phyloP scores from a whole-genome alignment of 2,888 invertebrate species.

The Scaptomyza parva region DNA sequence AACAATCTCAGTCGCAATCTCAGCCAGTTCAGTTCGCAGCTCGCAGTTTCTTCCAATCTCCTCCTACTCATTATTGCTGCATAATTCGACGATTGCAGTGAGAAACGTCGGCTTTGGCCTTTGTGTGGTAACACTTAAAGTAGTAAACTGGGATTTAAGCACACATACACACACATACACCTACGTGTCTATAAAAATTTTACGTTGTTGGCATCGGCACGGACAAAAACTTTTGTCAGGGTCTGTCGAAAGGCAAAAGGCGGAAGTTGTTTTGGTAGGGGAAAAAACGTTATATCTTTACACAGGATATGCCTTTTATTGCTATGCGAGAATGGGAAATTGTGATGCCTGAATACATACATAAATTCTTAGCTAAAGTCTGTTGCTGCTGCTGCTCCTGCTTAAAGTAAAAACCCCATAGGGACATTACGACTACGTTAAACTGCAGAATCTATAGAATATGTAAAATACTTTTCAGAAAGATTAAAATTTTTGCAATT shows the following conservation, averaged over 20 bases:
- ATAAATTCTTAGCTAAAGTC: constrained; percentile 68
- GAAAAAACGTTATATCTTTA: constrained; percentile 64
- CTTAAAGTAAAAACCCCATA: constrained; percentile 64
- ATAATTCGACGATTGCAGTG: constrained; percentile 78
- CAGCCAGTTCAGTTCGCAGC: constrained; percentile 17
- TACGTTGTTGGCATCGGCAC: constrained; percentile 67
- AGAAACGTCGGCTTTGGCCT: constrained; percentile 58
- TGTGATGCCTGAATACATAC: constrained; percentile 79
- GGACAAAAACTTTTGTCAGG: constrained; percentile 73
- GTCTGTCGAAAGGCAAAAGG: constrained; percentile 53
- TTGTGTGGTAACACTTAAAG: constrained; percentile 81
- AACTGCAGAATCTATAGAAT: constrained; percentile 69
- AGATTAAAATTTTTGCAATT: constrained; percentile 80
- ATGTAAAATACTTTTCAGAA: constrained; percentile 73
- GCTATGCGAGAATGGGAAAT: constrained; percentile 72
- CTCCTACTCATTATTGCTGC: constrained; percentile 43
- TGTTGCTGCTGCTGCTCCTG: constrained; percentile 22
- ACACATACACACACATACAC: constrained; percentile 52
- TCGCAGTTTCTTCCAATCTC: constrained; percentile 3
- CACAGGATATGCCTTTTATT: constrained; percentile 79
- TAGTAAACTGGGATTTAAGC: constrained; percentile 81
- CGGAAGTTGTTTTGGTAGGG: constrained; percentile 32
- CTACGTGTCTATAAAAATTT: constrained; percentile 80
- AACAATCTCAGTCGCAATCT: constrained; percentile 69
- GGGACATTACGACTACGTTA: constrained; percentile 64